A percentile compares a stretch with the other conserved stretches of the same genome.
These are phyloP conservation scores for Augochlorella aurata DNA, from an alignment of 2,888 invertebrate species.

Conservation along the genomic window DNA sequence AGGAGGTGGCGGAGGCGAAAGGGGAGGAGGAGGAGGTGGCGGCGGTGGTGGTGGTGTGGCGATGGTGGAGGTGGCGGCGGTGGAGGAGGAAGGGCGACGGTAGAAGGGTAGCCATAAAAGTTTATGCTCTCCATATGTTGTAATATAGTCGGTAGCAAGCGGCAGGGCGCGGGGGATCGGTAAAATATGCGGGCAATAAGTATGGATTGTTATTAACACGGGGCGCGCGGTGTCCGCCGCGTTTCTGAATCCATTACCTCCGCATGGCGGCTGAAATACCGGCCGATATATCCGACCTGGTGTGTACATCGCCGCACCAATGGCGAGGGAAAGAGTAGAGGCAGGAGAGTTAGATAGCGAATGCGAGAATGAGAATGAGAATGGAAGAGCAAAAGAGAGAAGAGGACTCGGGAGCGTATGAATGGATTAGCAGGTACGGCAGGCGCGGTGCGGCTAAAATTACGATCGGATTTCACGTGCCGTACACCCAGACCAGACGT, in stretches of 20 bases:
- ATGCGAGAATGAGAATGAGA: constrained; percentile 57
- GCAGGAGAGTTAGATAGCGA: constrained; percentile 53
- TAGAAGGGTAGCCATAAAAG: constrained; percentile 82
- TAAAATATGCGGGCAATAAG: constrained; percentile 83
- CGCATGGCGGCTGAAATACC: constrained; percentile 82
- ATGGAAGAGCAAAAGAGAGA: constrained; percentile 45
- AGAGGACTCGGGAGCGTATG: constrained; percentile 74
- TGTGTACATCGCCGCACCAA: constrained; percentile 77
- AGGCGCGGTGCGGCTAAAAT: constrained; percentile 77
- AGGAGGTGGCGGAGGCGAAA: constrained; percentile 56
- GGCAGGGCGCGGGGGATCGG: constrained; percentile 80
- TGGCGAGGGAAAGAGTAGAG: constrained; percentile 62
- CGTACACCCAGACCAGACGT: constrained; percentile 60
- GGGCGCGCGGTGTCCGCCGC: constrained; percentile 82
- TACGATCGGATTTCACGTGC: constrained; percentile 79
- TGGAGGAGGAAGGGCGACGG: constrained; percentile 67
- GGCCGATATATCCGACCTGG: constrained; percentile 81
- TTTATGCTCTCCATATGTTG: constrained; percentile 82
- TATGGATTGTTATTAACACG: constrained; percentile 83
- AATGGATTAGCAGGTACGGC: constrained; percentile 80
- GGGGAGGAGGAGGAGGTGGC: constrained; percentile 58
- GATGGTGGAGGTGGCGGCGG: constrained; percentile 54
- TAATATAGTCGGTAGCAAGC: constrained; percentile 81
- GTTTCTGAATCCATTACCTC: constrained; percentile 82
- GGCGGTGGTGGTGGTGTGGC: constrained; percentile 39